Conservation (phyloP, 2,888 invertebrate species). For the Operophtera brumata region DNA sequence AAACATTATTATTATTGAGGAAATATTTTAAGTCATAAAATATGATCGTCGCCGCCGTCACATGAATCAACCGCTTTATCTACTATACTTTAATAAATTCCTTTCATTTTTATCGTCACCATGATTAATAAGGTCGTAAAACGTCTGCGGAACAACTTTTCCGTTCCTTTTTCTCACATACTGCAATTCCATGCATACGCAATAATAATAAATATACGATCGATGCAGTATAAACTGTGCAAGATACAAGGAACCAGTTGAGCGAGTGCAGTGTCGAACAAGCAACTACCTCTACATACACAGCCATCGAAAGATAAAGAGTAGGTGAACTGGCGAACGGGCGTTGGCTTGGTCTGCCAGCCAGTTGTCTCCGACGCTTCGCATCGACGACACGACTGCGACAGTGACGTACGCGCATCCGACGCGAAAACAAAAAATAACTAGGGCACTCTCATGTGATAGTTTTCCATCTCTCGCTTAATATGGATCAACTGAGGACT, state of each 20-base stretch:
- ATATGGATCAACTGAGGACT: conserved; percentile 61
- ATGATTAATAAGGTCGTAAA: conserved; percentile 35
- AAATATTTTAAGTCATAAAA: conserved; percentile 14
- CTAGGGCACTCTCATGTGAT: conserved; percentile 68
- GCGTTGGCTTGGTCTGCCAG: conserved; percentile 66
- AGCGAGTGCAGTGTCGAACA: conserved; percentile 55
- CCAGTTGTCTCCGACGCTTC: conserved; percentile 69
- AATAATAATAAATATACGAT: conserved; percentile 44
- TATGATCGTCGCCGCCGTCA: conserved; percentile 11
- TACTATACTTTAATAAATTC: conserved; percentile 31
- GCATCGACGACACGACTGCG: conserved; percentile 58
- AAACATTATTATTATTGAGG: not conserved
- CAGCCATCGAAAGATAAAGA: conserved; percentile 71
- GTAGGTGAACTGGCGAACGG: conserved; percentile 75
- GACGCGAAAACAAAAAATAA: conserved; percentile 32
- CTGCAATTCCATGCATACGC: conserved; percentile 34
- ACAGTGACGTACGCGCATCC: conserved; percentile 69
- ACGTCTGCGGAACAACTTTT: conserved; percentile 33
- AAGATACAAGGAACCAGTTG: conserved; percentile 56
- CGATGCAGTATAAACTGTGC: conserved; percentile 40
- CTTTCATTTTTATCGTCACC: conserved; percentile 35
- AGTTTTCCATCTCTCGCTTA: conserved; percentile 58
- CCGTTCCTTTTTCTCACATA: conserved; percentile 35
- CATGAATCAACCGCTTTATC: conserved; percentile 38
- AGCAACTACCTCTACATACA: conserved; percentile 47